Conservation (phyloP, 2,113 vertebrate species). For the Athene cunicularia region DNA sequence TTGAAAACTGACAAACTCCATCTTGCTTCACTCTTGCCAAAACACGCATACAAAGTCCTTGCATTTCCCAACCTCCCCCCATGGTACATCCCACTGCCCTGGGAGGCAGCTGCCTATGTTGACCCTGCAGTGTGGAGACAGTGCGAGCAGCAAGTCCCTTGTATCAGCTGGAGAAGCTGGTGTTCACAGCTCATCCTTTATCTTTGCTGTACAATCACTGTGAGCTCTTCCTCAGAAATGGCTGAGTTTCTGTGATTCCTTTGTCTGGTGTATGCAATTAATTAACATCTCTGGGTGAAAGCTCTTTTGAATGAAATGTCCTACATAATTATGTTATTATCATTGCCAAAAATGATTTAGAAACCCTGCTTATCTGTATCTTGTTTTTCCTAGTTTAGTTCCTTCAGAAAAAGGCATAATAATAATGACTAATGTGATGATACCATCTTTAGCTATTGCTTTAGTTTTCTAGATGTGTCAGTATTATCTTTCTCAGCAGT, state of each 20-base stretch:
- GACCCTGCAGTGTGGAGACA: neutral
- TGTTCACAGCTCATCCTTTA: neutral
- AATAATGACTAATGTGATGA: neutral
- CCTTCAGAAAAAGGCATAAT: neutral
- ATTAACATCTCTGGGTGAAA: neutral
- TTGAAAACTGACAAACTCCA: neutral
- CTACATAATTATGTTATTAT: neutral
- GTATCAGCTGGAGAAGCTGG: neutral
- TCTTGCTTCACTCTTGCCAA: neutral
- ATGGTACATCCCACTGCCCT: accelerated
- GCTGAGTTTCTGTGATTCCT: neutral
- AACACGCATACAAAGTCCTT: neutral
- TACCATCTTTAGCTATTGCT: slow-evolving; percentile 20
- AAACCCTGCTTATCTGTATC: slow-evolving; percentile 11
- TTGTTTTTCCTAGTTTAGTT: neutral
- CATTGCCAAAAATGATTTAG: neutral
- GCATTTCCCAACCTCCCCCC: neutral
- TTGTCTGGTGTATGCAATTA: slow-evolving; percentile 3
- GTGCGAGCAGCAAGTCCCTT: neutral
- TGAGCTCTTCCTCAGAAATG: neutral
- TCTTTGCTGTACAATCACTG: neutral
- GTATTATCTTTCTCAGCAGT: slow-evolving; percentile 4
- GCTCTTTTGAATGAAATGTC: neutral
- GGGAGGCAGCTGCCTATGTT: neutral
- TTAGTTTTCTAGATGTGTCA: neutral